These are phyloP conservation scores for Calyptomena viridis DNA, from an alignment of 2,113 vertebrate genomes.

Conservation along the genomic window DNA sequence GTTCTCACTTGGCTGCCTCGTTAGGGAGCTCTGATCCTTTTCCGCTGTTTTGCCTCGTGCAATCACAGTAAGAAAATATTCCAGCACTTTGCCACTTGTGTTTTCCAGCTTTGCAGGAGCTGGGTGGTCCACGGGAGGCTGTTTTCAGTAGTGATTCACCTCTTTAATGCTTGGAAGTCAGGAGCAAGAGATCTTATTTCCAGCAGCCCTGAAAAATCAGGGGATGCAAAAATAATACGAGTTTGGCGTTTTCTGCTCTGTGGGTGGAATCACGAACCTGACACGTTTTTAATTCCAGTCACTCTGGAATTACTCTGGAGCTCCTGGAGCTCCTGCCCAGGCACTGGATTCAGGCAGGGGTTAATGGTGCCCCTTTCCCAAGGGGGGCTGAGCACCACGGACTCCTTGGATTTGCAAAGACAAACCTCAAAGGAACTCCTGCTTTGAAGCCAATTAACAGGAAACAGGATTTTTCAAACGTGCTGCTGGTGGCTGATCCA, in stretches of 20 bases:
- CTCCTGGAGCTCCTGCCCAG: neutral
- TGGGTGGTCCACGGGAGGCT: conserved; percentile 47
- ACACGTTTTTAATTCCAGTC: neutral
- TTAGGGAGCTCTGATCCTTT: neutral
- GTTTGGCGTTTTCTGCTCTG: conserved; percentile 8
- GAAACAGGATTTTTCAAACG: fast-evolving
- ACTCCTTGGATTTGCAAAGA: neutral
- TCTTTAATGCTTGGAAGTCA: conserved; percentile 53
- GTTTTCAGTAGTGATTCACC: conserved; percentile 37
- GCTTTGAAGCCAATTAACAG: neutral
- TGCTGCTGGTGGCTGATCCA: fast-evolving
- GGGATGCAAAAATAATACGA: conserved; percentile 38
- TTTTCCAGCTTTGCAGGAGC: conserved; percentile 2
- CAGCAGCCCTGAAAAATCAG: conserved; percentile 43
- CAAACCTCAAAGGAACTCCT: neutral
- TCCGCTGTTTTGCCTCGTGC: neutral
- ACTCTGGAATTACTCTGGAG: neutral
- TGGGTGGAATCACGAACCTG: neutral
- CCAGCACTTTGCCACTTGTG: neutral
- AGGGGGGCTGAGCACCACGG: neutral
- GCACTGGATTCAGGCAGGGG: neutral
- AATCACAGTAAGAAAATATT: neutral
- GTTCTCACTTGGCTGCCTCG: neutral
- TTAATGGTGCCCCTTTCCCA: fast-evolving
- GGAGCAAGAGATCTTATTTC: conserved; percentile 46